Evolutionary conservation across 2,888 invertebrate species (phyloP).

Genomic region (Nephrotoma flavescens): DNA sequence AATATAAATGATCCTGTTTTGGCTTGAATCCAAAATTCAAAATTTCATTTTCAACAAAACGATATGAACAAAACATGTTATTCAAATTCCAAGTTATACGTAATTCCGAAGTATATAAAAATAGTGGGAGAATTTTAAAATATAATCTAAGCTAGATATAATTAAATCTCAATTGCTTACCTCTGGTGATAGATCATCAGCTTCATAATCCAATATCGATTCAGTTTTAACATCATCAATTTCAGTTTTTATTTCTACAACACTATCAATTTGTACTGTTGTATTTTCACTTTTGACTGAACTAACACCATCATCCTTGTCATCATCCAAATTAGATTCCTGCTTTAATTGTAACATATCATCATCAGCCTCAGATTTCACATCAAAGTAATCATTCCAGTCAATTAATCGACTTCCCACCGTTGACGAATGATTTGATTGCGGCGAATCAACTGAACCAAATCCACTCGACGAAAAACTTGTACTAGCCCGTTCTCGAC

Average conservation of each 20-base stretch:
- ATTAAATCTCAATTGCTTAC: background rate
- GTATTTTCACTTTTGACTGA: background rate
- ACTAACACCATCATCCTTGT: background rate
- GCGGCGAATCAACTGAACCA: constrained; percentile 1
- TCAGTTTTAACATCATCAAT: background rate
- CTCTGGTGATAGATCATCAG: background rate
- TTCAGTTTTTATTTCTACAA: background rate
- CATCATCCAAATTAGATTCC: background rate
- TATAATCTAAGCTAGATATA: no score
- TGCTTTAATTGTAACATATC: background rate
- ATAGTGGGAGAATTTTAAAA: no score
- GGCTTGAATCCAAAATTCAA: no score
- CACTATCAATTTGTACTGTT: background rate
- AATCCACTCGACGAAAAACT: constrained; percentile 28
- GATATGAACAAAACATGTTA: no score
- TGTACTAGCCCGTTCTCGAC: constrained; percentile 35
- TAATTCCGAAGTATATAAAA: no score
- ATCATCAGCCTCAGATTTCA: constrained; percentile 6
- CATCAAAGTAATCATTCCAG: constrained; percentile 10
- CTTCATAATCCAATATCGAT: background rate
- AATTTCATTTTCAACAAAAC: no score
- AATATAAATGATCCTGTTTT: no score
- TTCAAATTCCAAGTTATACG: no score
- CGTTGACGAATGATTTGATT: background rate
- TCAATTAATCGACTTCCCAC: constrained; percentile 5